phyloP scores from a whole-genome alignment of 2,888 invertebrate genomes.

The Pyralis farinalis region DNA sequence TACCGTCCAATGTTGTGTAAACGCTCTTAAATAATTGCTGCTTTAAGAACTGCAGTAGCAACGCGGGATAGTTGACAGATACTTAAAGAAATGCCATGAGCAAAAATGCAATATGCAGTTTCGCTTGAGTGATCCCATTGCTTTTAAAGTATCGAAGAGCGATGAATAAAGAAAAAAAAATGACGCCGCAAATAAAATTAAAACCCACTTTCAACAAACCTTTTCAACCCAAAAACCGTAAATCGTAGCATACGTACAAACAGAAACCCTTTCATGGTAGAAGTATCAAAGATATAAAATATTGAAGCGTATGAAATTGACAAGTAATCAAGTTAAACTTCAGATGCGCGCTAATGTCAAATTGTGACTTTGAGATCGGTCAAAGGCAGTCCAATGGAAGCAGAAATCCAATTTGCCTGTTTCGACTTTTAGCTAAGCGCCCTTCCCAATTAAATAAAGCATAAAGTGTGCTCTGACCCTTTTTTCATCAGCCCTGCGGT shows the following conservation, averaged over 20 bases:
- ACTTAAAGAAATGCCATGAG: too few relatives aligned
- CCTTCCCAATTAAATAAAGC: conserved; percentile 72
- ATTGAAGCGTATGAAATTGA: conserved; percentile 51
- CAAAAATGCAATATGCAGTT: too few relatives aligned
- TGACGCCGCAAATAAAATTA: too few relatives aligned
- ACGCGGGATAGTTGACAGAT: too few relatives aligned
- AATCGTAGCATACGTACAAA: background rate
- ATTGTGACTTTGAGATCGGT: conserved; percentile 61
- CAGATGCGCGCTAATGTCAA: conserved; percentile 57
- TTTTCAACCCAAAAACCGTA: background rate
- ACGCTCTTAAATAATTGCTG: too few relatives aligned
- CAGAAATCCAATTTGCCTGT: conserved; percentile 72
- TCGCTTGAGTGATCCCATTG: too few relatives aligned
- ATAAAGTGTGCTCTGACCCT: conserved; percentile 14
- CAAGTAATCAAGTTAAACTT: conserved; percentile 61
- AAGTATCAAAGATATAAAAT: conserved; percentile 19
- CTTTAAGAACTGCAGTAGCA: too few relatives aligned
- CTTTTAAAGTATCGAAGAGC: too few relatives aligned
- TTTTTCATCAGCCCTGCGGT: conserved; percentile 31
- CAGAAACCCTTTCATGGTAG: background rate
- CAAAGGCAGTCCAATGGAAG: conserved; percentile 59
- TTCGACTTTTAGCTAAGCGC: conserved; percentile 69
- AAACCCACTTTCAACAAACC: background rate
- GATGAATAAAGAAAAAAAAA: too few relatives aligned
- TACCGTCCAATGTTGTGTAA: too few relatives aligned